Percentiles rank a stretch among this genome's conserved stretches.
Conservation (phyloP, 2,797 vertebrate genomes). For the Crocodylus rhombifer region DNA sequence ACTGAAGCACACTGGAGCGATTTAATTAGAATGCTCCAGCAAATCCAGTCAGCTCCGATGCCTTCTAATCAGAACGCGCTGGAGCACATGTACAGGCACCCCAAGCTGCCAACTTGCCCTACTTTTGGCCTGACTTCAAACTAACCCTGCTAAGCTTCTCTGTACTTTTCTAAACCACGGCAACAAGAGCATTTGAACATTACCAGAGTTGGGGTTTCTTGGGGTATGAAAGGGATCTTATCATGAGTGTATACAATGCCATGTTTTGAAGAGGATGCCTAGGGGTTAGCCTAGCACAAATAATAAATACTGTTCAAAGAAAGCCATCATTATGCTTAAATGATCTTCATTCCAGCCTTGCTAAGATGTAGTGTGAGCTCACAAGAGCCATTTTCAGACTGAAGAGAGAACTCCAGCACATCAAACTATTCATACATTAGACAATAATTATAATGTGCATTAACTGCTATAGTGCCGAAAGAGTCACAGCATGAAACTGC, state of each 20-base stretch:
- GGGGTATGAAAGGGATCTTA: not conserved
- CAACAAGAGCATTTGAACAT: too few relatives aligned
- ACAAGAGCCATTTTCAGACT: slow-evolving; percentile 20
- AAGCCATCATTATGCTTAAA: not conserved
- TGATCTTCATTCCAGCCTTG: slow-evolving; percentile 3
- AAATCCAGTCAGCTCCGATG: too few relatives aligned
- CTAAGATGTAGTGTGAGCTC: not conserved
- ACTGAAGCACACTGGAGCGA: too few relatives aligned
- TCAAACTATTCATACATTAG: slow-evolving; percentile 56
- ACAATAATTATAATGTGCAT: slow-evolving; percentile 73
- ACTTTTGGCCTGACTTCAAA: too few relatives aligned
- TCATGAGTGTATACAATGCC: not conserved
- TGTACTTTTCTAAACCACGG: too few relatives aligned
- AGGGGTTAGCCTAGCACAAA: not conserved
- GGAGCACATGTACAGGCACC: too few relatives aligned
- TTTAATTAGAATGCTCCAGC: too few relatives aligned
- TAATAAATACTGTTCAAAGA: slow-evolving; percentile 4
- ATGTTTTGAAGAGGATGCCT: not conserved
- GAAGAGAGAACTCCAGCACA: slow-evolving; percentile 40
- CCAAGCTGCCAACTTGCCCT: too few relatives aligned
- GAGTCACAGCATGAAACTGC: slow-evolving; percentile 57
- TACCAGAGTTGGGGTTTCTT: too few relatives aligned
- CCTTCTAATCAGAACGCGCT: too few relatives aligned
- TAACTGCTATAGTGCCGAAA: slow-evolving; percentile 59
- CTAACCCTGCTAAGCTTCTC: too few relatives aligned